A percentile compares a stretch with the other conserved stretches of the same genome.
These are phyloP conservation scores for Xyrauchen texanus DNA, from an alignment of 2,113 vertebrate genomes.

Conservation along the genomic window DNA sequence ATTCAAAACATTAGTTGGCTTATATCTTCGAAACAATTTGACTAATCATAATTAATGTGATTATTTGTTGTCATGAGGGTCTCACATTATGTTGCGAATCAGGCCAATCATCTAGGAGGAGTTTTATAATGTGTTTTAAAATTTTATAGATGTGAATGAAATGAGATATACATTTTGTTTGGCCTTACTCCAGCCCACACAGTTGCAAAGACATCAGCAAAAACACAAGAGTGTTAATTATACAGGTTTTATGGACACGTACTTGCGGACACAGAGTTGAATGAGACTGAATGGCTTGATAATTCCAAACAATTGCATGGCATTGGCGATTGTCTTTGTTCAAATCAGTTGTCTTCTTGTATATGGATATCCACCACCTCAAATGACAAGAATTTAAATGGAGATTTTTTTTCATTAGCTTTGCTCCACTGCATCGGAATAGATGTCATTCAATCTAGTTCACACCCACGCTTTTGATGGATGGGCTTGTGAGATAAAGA, in stretches of 20 bases:
- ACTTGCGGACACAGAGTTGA: background rate
- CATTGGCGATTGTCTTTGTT: background rate
- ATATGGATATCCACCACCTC: slow-evolving; percentile 6
- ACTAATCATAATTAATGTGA: too few species aligned
- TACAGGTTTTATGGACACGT: background rate
- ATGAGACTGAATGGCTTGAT: background rate
- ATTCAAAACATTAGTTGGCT: too few species aligned
- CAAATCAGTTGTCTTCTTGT: slow-evolving; percentile 8
- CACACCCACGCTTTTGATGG: slow-evolving; percentile 28
- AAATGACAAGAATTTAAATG: slow-evolving; percentile 32
- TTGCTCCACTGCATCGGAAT: slow-evolving; percentile 36
- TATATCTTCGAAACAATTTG: too few species aligned
- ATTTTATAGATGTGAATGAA: too few species aligned
- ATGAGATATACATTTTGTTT: too few species aligned
- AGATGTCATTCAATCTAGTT: slow-evolving; percentile 34
- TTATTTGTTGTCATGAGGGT: too few species aligned
- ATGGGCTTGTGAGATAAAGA: slow-evolving; percentile 39
- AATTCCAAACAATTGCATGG: background rate
- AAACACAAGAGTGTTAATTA: background rate
- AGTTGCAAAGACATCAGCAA: background rate
- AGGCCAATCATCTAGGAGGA: too few species aligned
- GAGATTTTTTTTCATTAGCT: slow-evolving; percentile 46
- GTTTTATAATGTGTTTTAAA: too few species aligned
- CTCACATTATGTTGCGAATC: too few species aligned
- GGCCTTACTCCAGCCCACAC: too few species aligned